Percentiles rank a stretch among this genome's conserved stretches.
Evolutionary conservation across 2,888 invertebrate genomes (phyloP).

Genomic region (Agrotis exclamationis): DNA sequence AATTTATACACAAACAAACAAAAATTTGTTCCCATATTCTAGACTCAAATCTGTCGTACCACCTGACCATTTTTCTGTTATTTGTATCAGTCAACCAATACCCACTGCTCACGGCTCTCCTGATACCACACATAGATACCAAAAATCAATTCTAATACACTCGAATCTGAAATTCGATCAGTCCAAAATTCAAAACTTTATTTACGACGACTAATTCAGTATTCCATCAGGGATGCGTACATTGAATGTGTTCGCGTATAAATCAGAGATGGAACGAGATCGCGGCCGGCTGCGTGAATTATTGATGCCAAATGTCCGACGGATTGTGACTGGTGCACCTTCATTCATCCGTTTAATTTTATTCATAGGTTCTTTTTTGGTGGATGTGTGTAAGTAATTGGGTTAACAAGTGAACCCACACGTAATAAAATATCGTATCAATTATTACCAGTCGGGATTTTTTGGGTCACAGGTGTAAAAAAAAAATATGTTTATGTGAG

Average conservation of each 20-base stretch:
- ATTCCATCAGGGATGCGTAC: conserved; percentile 60
- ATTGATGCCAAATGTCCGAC: conserved; percentile 67
- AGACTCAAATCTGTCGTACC: too few species aligned
- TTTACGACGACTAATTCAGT: conserved; percentile 59
- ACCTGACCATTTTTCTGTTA: too few species aligned
- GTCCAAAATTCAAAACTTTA: conserved; percentile 56
- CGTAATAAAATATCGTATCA: too few species aligned
- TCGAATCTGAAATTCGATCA: conserved; percentile 48
- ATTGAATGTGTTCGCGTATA: conserved; percentile 61
- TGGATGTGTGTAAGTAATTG: conserved; percentile 10
- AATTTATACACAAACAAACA: too few species aligned
- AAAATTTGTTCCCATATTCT: too few species aligned
- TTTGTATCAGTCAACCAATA: background rate
- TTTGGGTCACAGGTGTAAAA: background rate
- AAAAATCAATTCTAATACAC: conserved; percentile 43
- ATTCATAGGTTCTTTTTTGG: conserved; percentile 44
- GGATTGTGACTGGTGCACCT: conserved; percentile 67
- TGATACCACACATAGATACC: background rate
- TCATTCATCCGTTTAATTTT: conserved; percentile 57
- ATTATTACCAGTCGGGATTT: too few species aligned
- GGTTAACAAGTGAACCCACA: background rate
- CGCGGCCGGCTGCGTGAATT: conserved; percentile 62
- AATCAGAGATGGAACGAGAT: conserved; percentile 67
- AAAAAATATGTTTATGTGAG: background rate
- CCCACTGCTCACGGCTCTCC: background rate